Percentiles rank a stretch among this genome's conserved stretches.
Evolutionary conservation across 2,888 invertebrate genomes (phyloP).

Genomic region (Nomada ferruginata): DNA sequence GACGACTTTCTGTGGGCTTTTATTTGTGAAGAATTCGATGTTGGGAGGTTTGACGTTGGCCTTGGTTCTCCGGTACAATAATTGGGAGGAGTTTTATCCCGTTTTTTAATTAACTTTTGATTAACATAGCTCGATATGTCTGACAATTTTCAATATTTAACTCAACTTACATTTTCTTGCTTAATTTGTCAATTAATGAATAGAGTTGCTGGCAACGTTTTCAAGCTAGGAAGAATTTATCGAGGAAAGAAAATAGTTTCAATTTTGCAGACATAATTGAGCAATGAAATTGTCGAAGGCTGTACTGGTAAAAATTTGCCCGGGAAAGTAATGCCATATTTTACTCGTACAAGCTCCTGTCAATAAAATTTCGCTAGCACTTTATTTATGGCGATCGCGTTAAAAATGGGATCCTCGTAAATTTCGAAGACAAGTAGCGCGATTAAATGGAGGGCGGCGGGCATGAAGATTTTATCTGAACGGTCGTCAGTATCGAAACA

Average conservation of each 20-base stretch:
- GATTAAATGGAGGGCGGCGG: background rate
- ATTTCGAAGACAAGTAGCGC: background rate
- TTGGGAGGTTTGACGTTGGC: background rate
- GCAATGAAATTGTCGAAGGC: too few relatives aligned
- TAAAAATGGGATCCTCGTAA: background rate
- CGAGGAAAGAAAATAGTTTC: too few relatives aligned
- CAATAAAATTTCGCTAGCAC: too few relatives aligned
- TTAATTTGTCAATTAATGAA: too few relatives aligned
- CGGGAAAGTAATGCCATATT: background rate
- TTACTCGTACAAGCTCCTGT: too few relatives aligned
- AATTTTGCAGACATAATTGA: too few relatives aligned
- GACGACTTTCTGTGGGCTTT: background rate
- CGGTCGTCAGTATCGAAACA: background rate
- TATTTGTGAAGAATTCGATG: background rate
- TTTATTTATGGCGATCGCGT: background rate
- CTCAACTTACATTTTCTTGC: too few relatives aligned
- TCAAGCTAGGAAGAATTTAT: too few relatives aligned
- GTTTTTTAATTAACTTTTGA: too few relatives aligned
- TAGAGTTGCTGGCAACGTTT: too few relatives aligned
- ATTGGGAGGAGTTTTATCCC: too few relatives aligned
- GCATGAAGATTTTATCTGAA: slow-evolving; percentile 1
- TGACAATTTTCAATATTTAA: background rate
- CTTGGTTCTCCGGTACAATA: background rate
- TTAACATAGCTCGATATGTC: background rate
- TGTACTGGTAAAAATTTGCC: too few relatives aligned